Evolutionary conservation across 2,888 invertebrate genomes (phyloP), one percentile per base, ranked within the genome.

Genomic region (Leptogaster cylindrica): DNA sequence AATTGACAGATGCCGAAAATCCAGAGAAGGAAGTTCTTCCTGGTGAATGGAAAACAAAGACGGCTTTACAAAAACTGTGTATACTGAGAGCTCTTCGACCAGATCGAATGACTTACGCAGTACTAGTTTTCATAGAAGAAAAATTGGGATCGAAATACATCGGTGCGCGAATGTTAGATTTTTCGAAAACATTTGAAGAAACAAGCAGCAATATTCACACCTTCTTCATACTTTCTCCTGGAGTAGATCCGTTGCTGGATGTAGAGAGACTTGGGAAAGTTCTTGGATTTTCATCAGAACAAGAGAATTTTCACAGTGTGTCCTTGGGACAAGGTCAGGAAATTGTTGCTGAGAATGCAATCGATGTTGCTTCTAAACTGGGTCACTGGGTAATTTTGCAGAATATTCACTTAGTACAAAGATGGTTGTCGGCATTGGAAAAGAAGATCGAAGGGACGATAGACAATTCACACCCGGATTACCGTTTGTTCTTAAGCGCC

Each of bases 291-390:
- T 89, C 91, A 0, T 84, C 86, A 7, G 92, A 93, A 71, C 86
- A 86, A 72, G 87, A 87, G 70, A 96, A 93, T 77, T 93, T 97
- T 79, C 94, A 96, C 80, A 96, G 93, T 74, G 92, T 97, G 2
- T 95, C 96, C 0, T 81, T 97, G 31, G 97, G 97, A 0, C 96
- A 97, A 80, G 97, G 97, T 0, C 97, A 97, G 78, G 96, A 97
- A 81, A 83, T 90, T 2, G 91, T 96, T 0, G 97, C 97, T 0
- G 96, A 97, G 77, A 86, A 87, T 71, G 92, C 94, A 0, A 90
- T 97, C 86, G 88, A 89, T 50, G 76, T 88, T 0, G 92, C 94
- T 0, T 86, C 91, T 0, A 82, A 80, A 36, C 77, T 86, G 33
- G 96, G 96, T 0, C 91, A 96, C 75, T 97, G 97, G 97, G 95